phyloP scores from a whole-genome alignment of 2,888 invertebrate genomes.

The Alsophila aescularia region DNA sequence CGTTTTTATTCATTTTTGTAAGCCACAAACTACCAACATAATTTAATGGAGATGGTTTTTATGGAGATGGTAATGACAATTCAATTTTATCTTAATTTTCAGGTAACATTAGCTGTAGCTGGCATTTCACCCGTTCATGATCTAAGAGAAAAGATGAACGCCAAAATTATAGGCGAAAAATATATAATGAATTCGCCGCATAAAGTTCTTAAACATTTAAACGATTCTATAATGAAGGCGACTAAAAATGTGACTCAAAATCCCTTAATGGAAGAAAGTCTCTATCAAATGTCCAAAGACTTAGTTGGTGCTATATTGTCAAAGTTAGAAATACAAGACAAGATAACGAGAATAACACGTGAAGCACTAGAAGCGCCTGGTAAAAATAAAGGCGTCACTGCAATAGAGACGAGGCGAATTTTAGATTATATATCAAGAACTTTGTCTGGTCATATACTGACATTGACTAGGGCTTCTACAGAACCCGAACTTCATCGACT shows the following conservation, averaged over 20 bases:
- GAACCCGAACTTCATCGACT: constrained; percentile 77
- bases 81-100: constrained; percentile 34
- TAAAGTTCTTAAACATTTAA: constrained; percentile 68
- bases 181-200: constrained; percentile 63
- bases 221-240: constrained; percentile 62
- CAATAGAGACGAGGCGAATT: constrained; percentile 77
- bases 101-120: constrained; percentile 52
- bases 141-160: constrained; percentile 58
- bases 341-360: constrained; percentile 75
- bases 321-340: constrained; percentile 77
- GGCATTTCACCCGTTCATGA: constrained; percentile 77
- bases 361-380: constrained; percentile 77
- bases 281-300: constrained; percentile 76
- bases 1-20: constrained; percentile 22
- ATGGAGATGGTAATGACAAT: neutral
- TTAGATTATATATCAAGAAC: constrained; percentile 78
- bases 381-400: constrained; percentile 74
- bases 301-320: constrained; percentile 73
- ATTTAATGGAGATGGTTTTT: constrained; percentile 1
- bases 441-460: constrained; percentile 72
- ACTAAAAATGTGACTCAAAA: constrained; percentile 76
- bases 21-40: constrained; percentile 7
- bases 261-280: constrained; percentile 71
- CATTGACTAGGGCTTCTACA: constrained; percentile 72
- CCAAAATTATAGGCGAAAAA: constrained; percentile 52